Evolutionary conservation across 2,113 vertebrate species (phyloP), one percentile per base, ranked within the genome.

Genomic region (Oxyura jamaicensis): DNA sequence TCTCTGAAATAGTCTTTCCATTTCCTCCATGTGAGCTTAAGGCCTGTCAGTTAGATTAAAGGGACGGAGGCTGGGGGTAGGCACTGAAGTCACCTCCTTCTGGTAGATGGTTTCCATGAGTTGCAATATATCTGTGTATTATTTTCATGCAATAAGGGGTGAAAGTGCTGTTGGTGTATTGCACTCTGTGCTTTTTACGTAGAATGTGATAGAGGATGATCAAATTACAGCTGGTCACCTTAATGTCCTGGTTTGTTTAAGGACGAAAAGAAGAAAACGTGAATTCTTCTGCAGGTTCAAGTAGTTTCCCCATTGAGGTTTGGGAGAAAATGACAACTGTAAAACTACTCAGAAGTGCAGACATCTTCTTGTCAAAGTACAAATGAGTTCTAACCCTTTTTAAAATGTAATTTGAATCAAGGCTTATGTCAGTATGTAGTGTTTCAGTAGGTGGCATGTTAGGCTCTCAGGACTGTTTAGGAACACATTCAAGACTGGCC

Each of bases 1-100:
- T 76, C 44, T 81, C 23, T 52, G 18, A 68, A 74, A 26, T 46
- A 58, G 13, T 31, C 4, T 33, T 77, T 53, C 26, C 16, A 4
- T 42, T 36, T 25, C 46, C 21, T n/a, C 28, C 59, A 14, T 48
- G 21, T 42, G n/a, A 66, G 7, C 7, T 53, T 55, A 31, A 31
- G 65, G 11, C 17, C 18, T 72, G 26, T 44, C 8, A 3, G 6
- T 48, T n/a, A 16, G 25, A 13, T 75, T 62, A 55, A 50, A 75
- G 21, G 29, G 25, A 46, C 28, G 67, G 59, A 67, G 59, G 29
- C 1, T 0, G 25, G 21, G 7, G 1, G 5, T 15, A 67, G 46
- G n/a, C 3, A 5, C 25, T 60, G 2, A 72, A 65, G 23, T 75
- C 4, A 16, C 4, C 19, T 52, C 0, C 0, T 72, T 76, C n/a